These are phyloP conservation scores for Drosophila rubida DNA, from an alignment of 2,888 invertebrate genomes.

Conservation along the genomic window DNA sequence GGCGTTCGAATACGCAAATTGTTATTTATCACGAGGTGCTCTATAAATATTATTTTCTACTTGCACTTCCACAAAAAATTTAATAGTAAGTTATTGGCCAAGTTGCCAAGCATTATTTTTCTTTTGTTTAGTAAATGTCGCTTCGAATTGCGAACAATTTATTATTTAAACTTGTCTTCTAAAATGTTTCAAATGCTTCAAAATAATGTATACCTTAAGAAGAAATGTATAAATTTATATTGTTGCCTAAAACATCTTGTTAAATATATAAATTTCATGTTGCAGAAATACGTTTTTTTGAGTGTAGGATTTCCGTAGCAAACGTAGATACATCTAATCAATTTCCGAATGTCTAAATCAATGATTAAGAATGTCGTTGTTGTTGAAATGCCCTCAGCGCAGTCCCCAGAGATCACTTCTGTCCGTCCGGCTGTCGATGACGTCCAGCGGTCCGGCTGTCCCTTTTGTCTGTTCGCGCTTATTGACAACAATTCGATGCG, in stretches of 20 bases:
- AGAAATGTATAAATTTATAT: no score
- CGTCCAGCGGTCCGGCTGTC: constrained; percentile 25
- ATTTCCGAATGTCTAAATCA: constrained; percentile 81
- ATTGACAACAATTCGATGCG: constrained; percentile 85
- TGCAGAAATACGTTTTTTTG: not conserved
- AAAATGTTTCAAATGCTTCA: no score
- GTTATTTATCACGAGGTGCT: constrained; percentile 73
- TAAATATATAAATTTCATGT: not conserved
- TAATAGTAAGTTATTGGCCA: not conserved
- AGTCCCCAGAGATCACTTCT: constrained; percentile 26
- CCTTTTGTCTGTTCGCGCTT: constrained; percentile 66
- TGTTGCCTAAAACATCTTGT: no score
- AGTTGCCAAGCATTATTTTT: not conserved
- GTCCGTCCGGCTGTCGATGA: constrained; percentile 20
- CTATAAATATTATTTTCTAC: constrained; percentile 59
- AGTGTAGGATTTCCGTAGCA: constrained; percentile 27
- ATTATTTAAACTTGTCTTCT: no score
- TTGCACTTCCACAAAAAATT: not conserved
- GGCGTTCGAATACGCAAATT: constrained; percentile 61
- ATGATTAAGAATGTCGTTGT: constrained; percentile 75
- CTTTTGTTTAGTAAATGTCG: not conserved
- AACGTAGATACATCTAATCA: constrained; percentile 70
- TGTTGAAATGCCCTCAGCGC: constrained; percentile 40
- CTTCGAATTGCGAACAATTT: not conserved
- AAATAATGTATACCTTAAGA: no score